Conservation (phyloP, 2,888 invertebrate genomes). For the Argynnis bischoffii region DNA sequence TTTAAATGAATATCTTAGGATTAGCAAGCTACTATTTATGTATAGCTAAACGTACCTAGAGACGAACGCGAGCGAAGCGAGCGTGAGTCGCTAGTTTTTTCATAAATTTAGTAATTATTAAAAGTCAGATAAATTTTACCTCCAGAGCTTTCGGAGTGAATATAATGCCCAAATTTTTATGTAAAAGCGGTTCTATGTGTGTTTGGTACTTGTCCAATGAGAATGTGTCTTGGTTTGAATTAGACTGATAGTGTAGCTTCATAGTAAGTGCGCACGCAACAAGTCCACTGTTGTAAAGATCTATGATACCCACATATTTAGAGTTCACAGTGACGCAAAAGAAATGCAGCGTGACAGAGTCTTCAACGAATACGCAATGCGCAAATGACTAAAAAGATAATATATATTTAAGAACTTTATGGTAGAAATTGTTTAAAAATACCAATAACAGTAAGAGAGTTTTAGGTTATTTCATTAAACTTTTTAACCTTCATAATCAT, state of each 20-base stretch:
- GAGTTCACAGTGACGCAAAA: slow-evolving; percentile 69
- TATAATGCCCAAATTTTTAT: slow-evolving; percentile 67
- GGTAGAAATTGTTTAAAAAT: too few relatives aligned
- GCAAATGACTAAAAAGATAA: slow-evolving; percentile 62
- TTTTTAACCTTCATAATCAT: too few relatives aligned
- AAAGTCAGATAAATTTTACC: slow-evolving; percentile 47
- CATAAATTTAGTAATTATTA: neutral
- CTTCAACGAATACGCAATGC: slow-evolving; percentile 74
- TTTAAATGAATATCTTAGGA: too few relatives aligned
- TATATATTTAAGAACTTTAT: neutral
- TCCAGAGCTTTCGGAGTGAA: slow-evolving; percentile 67
- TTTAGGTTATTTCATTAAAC: too few relatives aligned
- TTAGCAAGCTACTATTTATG: too few relatives aligned
- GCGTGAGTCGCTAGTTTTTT: too few relatives aligned
- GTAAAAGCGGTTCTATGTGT: slow-evolving; percentile 69
- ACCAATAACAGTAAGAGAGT: slow-evolving; percentile 3
- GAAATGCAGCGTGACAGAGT: slow-evolving; percentile 70
- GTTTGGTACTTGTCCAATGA: slow-evolving; percentile 70
- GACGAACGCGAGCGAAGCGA: too few relatives aligned
- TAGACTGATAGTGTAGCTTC: slow-evolving; percentile 65
- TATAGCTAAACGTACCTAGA: too few relatives aligned
- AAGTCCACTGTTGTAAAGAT: slow-evolving; percentile 74
- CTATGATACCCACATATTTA: slow-evolving; percentile 57
- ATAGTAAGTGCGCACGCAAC: slow-evolving; percentile 67
- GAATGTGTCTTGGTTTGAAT: slow-evolving; percentile 61